phyloP scores from a whole-genome alignment of 2,888 invertebrate species.

The Gymnocheta viridis region DNA sequence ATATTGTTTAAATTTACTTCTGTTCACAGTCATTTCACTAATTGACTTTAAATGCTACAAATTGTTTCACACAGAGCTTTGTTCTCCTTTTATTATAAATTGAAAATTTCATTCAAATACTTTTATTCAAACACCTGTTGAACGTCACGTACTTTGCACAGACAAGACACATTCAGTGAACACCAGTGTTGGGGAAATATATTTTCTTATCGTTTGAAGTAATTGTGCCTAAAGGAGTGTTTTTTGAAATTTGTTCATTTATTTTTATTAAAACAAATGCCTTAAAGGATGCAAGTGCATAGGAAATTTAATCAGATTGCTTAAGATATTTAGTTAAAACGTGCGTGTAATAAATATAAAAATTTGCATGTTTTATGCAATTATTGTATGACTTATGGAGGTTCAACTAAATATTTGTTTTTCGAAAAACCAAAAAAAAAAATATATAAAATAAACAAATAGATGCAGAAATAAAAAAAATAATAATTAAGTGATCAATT shows the following conservation, averaged over 20 bases:
- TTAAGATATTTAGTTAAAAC: background rate
- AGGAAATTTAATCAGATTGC: background rate
- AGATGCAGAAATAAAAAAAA: too few species aligned
- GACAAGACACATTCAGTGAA: background rate
- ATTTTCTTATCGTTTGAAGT: background rate
- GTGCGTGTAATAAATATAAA: background rate
- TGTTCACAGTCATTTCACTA: slow-evolving; percentile 9
- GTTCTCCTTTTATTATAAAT: slow-evolving; percentile 23
- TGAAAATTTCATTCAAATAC: slow-evolving; percentile 26
- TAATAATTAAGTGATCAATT: too few species aligned
- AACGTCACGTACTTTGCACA: slow-evolving; percentile 48
- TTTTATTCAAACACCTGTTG: slow-evolving; percentile 76
- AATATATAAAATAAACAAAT: background rate
- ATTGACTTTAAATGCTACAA: slow-evolving; percentile 31
- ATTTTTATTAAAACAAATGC: background rate
- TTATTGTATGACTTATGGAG: background rate
- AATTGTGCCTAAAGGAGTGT: slow-evolving; percentile 9
- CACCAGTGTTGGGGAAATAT: slow-evolving; percentile 28
- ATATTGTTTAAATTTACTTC: slow-evolving; percentile 39
- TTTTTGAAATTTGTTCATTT: background rate
- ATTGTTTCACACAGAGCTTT: background rate
- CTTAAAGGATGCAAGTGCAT: background rate
- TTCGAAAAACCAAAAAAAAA: background rate
- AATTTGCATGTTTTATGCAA: background rate
- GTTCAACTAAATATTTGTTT: background rate